Evolutionary conservation across 2,888 invertebrate species (phyloP).

Genomic region (Machimus atricapillus): DNA sequence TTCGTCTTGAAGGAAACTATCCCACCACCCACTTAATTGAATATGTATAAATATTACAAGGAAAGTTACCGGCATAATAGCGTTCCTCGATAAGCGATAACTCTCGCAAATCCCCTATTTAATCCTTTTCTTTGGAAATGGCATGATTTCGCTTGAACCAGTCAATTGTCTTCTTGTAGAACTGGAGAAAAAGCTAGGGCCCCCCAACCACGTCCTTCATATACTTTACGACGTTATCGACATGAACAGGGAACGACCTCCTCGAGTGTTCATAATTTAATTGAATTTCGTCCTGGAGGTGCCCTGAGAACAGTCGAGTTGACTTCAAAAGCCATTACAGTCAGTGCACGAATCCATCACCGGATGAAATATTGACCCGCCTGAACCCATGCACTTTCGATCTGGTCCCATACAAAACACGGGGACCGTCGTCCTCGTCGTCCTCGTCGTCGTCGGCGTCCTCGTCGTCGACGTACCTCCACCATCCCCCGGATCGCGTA

Average conservation of each 20-base stretch:
- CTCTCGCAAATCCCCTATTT: constrained; percentile 7
- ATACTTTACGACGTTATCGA: constrained; percentile 34
- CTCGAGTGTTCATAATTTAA: constrained; percentile 38
- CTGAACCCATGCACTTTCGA: constrained; percentile 28
- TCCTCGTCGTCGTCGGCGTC: not conserved
- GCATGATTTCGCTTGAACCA: not conserved
- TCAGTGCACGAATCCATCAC: constrained; percentile 36
- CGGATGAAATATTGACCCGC: constrained; percentile 35
- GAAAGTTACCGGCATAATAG: not conserved
- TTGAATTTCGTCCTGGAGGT: constrained; percentile 34
- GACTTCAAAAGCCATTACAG: constrained; percentile 37
- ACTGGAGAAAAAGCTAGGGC: not conserved
- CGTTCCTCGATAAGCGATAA: not conserved
- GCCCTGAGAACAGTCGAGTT: constrained; percentile 10
- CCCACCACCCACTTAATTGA: not conserved
- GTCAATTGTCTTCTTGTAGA: constrained; percentile 1
- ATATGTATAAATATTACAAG: constrained; percentile 20
- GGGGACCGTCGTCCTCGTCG: not conserved
- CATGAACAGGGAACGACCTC: constrained; percentile 30
- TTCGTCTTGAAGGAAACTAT: not conserved
- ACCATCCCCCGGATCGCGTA: not conserved
- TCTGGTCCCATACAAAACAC: constrained; percentile 3
- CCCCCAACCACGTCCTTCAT: constrained; percentile 14
- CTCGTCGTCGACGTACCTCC: not conserved
- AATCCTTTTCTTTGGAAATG: constrained; percentile 6